Percentiles rank a stretch among this genome's conserved stretches.
Conservation (phyloP, 2,888 invertebrate species). For the Monoplex corrugatus region DNA sequence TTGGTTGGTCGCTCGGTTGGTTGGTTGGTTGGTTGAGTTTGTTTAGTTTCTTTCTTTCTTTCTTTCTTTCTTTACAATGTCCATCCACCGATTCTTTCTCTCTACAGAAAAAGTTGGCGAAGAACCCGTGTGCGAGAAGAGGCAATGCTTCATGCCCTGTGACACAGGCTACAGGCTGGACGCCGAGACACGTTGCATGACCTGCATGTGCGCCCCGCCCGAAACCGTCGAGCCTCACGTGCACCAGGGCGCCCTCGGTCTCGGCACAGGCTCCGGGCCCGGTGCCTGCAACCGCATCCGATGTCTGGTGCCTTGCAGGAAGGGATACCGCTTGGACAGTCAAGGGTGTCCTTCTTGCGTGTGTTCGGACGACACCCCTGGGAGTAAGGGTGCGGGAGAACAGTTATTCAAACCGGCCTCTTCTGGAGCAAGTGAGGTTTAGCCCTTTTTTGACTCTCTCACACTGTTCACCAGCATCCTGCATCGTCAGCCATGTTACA, state of each 20-base stretch:
- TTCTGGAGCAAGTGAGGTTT: neutral
- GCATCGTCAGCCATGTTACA: no score
- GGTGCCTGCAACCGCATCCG: neutral
- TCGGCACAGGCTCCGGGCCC: neutral
- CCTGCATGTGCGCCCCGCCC: constrained; percentile 16
- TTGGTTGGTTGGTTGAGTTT: no score
- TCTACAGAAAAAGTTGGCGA: no score
- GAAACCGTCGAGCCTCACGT: neutral
- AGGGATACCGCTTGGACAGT: neutral
- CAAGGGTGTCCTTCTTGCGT: constrained; percentile 16
- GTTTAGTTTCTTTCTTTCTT: no score
- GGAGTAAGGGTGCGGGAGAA: neutral
- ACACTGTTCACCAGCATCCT: no score
- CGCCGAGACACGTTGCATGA: neutral
- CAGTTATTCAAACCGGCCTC: no score
- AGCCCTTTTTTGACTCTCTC: no score
- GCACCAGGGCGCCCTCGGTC: neutral
- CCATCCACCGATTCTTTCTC: no score
- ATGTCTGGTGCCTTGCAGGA: constrained; percentile 8
- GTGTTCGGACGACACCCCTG: constrained; percentile 4
- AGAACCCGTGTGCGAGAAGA: neutral
- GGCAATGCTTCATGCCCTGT: neutral
- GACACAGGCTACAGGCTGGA: constrained; percentile 28
- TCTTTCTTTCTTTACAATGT: no score
- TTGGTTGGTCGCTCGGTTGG: no score